Conservation (phyloP, 53 echinoderm and acorn worm species). For the Echinarachnius parma region DNA sequence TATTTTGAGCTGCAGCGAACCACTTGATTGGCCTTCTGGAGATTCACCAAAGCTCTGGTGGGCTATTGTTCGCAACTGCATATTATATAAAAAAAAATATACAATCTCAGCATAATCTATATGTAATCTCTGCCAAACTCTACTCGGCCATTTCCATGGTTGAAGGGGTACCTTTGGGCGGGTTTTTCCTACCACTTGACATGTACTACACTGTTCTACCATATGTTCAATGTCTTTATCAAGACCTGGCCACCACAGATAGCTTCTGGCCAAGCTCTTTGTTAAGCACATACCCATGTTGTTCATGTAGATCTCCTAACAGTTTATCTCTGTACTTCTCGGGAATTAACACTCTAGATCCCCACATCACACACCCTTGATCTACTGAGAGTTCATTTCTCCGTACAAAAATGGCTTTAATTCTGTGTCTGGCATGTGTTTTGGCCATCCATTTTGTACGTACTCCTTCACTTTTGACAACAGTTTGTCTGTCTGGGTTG, state of each 20-base stretch:
- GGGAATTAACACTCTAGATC: slow-evolving; percentile 1
- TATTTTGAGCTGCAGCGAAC: too few species aligned
- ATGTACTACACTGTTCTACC: too few species aligned
- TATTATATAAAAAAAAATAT: too few species aligned
- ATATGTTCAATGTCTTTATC: neutral
- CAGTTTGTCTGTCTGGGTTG: slow-evolving; percentile 12
- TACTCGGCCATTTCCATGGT: neutral
- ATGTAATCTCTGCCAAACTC: slow-evolving; percentile 9
- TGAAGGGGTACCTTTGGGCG: neutral
- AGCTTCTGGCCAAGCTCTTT: neutral
- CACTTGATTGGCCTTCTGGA: too few species aligned
- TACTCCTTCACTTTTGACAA: slow-evolving; percentile 16
- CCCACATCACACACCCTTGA: slow-evolving; percentile 19
- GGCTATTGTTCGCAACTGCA: too few species aligned
- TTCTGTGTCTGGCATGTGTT: neutral
- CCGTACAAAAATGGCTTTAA: neutral
- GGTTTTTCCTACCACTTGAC: too few species aligned
- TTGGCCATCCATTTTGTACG: neutral
- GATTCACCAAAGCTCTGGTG: too few species aligned
- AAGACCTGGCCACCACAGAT: neutral
- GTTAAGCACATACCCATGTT: neutral
- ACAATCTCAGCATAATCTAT: slow-evolving; percentile 4
- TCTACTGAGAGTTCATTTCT: slow-evolving; percentile 3
- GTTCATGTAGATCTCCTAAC: neutral
- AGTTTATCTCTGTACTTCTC: neutral